Base-by-base conservation (phyloP, 2,797 vertebrate genomes). In the Graptemys geographica region DNA sequence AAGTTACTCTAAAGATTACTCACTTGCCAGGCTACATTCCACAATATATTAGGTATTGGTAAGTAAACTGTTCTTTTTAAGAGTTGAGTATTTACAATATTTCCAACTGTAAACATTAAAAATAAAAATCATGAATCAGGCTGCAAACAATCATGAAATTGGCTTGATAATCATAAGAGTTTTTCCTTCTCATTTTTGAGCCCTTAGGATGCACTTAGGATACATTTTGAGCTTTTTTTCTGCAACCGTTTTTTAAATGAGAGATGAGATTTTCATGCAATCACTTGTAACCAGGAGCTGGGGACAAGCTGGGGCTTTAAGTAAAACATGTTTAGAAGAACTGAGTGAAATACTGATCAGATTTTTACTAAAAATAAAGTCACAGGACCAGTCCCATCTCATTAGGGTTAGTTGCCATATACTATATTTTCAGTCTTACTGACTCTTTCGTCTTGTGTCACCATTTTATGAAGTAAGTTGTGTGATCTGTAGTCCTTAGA, bases 1-100 rank as follows among this genome's bases (percentile, higher is more conserved):
- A 94, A 95, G 92, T 93, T 0, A 0, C 87, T 93, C 95, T 93
- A 83, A 96, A 92, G 87, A 96, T 76, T 92, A 92, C 90, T 96
- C 3, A 2, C 1, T 31, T 1, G 1, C 28, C 74, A 83, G 37
- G 16, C 33, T 90, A 91, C 49, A 21, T 76, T 41, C 25, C 41
- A 33, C 49, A 56, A 27, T 56, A 56, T 56, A 56, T 56, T 56
- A 56, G 23, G 55, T 56, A 56, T 10, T 56, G 55, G 55, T 56
- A 23, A 25, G 55, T 56, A 56, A 56, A 56, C 55, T 56, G 9
- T 56, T 56, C 55, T 52, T 25, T 56, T 56, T 56, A 56, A 56
- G 55, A 56, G 55, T 25, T 56, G 55, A 56, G 21, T 56, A 25
- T 56, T 56, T 56, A 10, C 4, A 56, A 56, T 56, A 56, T 25